These are phyloP conservation scores for Hydrotaea diabolus DNA, from an alignment of 2,888 invertebrate genomes.

Conservation along the genomic window DNA sequence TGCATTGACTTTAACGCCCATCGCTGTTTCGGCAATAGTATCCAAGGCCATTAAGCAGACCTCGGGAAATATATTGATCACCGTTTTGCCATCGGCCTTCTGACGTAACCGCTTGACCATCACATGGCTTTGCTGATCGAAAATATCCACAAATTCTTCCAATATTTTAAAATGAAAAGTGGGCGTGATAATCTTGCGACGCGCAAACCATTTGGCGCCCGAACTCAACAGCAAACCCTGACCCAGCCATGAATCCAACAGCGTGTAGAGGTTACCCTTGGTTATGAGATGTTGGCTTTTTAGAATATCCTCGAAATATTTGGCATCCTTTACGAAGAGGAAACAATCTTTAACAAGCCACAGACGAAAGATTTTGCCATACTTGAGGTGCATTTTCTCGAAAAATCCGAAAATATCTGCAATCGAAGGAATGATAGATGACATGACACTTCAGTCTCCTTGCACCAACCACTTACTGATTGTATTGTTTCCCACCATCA, in stretches of 20 bases:
- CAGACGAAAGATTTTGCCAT: slow-evolving; percentile 61
- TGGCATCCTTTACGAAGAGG: slow-evolving; percentile 55
- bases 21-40: slow-evolving; percentile 70
- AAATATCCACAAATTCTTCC: slow-evolving; percentile 86
- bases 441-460: not conserved
- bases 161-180: slow-evolving; percentile 75
- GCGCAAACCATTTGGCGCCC: slow-evolving; percentile 60
- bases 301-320: slow-evolving; percentile 60
- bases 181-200: slow-evolving; percentile 64
- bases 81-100: slow-evolving; percentile 77
- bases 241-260: slow-evolving; percentile 60
- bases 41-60: slow-evolving; percentile 75
- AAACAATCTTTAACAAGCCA: slow-evolving; percentile 53
- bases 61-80: slow-evolving; percentile 76
- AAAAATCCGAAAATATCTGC: slow-evolving; percentile 58
- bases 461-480: slow-evolving; percentile 53
- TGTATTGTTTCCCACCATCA: slow-evolving; percentile 44
- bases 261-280: slow-evolving; percentile 51
- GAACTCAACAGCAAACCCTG: slow-evolving; percentile 59
- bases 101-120: slow-evolving; percentile 82
- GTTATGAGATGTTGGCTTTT: slow-evolving; percentile 54
- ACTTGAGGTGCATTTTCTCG: slow-evolving; percentile 8
- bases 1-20: slow-evolving; percentile 72
- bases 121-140: slow-evolving; percentile 84
- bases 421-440: not conserved